Conservation (phyloP, 1,140 invertebrate genomes). For the Bilobella aurantiaca region DNA sequence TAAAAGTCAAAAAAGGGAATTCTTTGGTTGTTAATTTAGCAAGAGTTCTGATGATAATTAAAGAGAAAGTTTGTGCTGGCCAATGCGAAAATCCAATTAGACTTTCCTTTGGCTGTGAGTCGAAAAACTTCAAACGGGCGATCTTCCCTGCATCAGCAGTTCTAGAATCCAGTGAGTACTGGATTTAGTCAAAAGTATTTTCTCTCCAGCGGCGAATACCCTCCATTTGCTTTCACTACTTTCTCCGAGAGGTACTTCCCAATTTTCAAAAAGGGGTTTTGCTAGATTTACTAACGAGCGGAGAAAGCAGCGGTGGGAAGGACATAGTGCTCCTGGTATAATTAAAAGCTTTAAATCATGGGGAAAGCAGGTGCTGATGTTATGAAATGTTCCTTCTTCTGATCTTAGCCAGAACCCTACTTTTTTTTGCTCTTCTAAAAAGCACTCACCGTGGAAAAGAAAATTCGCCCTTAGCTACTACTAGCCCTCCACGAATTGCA, state of each 20-base stretch:
- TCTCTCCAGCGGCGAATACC: neutral
- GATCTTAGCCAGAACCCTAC: neutral
- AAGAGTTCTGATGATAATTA: neutral
- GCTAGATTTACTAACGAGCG: neutral
- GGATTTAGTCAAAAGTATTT: neutral
- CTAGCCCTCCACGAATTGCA: neutral
- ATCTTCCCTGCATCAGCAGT: neutral
- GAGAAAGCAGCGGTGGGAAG: neutral
- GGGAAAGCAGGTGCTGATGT: slow-evolving; percentile 8
- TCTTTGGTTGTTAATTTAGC: neutral
- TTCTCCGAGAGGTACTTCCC: no score
- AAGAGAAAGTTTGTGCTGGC: neutral
- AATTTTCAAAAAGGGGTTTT: neutral
- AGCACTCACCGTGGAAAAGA: neutral
- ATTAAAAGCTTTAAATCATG: slow-evolving; percentile 9
- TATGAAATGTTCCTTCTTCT: slow-evolving; percentile 6
- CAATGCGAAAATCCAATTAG: neutral
- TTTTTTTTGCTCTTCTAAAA: neutral
- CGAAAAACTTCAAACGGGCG: neutral
- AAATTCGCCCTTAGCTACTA: neutral
- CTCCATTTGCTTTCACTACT: neutral
- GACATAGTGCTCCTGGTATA: neutral
- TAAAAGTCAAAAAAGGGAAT: neutral
- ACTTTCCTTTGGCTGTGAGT: neutral
- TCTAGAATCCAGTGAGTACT: neutral